Percentiles rank a stretch among this genome's conserved stretches.
These are phyloP conservation scores for human (Homo sapiens) DNA, from an alignment of 2,113 vertebrate species.

Conservation along the genomic window GRCh38 chr1:165304501-165305000, in stretches of 20 bases:
- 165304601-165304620: neutral
- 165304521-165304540: neutral
- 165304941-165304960: neutral
- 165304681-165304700: neutral
- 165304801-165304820: neutral
- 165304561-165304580: neutral
- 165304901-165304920: rapidly evolving
- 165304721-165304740: neutral
- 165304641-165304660: neutral
- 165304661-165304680: neutral
- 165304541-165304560: neutral
- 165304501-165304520: neutral
- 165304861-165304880: neutral
- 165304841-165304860: neutral
- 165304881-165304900: neutral
- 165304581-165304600: neutral
- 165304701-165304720: neutral
- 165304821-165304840: neutral
- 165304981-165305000: neutral
- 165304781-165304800: rapidly evolving
- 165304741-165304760: neutral
- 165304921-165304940: neutral
- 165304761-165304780: neutral
- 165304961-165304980: neutral
- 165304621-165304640: neutral